Evolutionary conservation across 1,140 invertebrate species (phyloP), one percentile per base, ranked within the genome.

Genomic region (Acromyrmex echinatior): DNA sequence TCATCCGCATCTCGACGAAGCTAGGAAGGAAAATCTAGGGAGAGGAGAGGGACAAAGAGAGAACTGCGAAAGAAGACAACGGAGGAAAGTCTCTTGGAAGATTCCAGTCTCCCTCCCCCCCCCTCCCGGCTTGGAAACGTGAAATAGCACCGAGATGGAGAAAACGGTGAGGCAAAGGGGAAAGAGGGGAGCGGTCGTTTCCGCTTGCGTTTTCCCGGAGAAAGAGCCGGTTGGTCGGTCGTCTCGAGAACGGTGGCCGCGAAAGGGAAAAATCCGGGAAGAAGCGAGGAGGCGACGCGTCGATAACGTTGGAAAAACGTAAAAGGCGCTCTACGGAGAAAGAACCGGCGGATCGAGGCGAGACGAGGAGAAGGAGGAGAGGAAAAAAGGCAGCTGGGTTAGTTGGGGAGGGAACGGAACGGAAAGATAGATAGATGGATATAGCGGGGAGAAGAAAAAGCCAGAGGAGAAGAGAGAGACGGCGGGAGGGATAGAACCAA

Each of bases 271-370:
- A 92, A 81, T 90, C 88, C 85, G 81, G 86, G 89, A 87, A 92
- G 90, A 91, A 86, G 65, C 81, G 86, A 86, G 88, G 88, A 92
- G 91, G 88, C 91, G 94, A 93, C 92, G 65, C 65, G 93, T 94
- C 94, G 93, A 95, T 94, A 95, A 93, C 92, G 93, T 91, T 88
- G 93, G 93, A 94, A 94, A 94, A 94, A 94, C 91, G 92, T 92
- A 93, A 92, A 94, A 92, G 91, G 82, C 86, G 79, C 87, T 58
- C 16, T 35, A 21, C 49, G 86, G 66, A 86, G 78, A 76, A 88
- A 82, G 86, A 77, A 86, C 88, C 81, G 87, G 70, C 76, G 87
- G 73, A 87, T 82, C 68, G 80, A 39, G 76, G 74, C 78, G 82
- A 86, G 89, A 31, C 16, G 35, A 81, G 88, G 70, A 89, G 74